Percentiles rank a stretch among this genome's conserved stretches.
These are phyloP conservation scores for Lucilia sericata DNA, from an alignment of 1,140 invertebrate genomes.

Conservation along the genomic window DNA sequence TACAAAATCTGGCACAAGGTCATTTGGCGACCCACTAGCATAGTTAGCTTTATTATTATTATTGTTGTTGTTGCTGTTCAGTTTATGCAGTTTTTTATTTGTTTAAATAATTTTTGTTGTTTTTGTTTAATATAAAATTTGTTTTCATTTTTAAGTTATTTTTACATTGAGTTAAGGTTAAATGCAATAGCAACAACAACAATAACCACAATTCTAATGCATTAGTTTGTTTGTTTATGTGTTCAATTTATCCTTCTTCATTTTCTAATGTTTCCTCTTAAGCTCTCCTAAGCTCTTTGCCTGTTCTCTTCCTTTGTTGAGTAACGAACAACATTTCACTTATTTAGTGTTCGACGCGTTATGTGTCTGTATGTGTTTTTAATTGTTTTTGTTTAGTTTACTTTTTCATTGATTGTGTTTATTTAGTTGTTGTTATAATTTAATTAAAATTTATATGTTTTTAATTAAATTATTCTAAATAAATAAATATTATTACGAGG, in stretches of 20 bases:
- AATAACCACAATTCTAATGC: not conserved
- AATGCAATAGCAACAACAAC: constrained; percentile 1
- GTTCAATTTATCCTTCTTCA: not conserved
- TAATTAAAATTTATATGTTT: constrained; percentile 42
- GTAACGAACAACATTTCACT: not conserved
- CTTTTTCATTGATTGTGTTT: not conserved
- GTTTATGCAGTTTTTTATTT: not conserved
- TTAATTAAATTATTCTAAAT: constrained; percentile 41
- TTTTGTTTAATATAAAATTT: not conserved
- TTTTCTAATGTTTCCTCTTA: not conserved
- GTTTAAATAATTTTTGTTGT: not conserved
- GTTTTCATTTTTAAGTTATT: constrained; percentile 20
- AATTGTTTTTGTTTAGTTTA: not conserved
- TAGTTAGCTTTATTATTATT: constrained; percentile 50
- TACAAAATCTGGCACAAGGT: constrained; percentile 62
- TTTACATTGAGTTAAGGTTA: constrained; percentile 42
- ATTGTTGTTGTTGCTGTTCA: constrained; percentile 5
- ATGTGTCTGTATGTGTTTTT: not conserved
- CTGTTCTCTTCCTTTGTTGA: not conserved
- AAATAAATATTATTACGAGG: constrained; percentile 15
- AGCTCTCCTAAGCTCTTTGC: not conserved
- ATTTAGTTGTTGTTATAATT: constrained; percentile 32
- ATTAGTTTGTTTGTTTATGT: too few relatives aligned
- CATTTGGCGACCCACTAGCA: constrained; percentile 65
- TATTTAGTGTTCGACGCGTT: not conserved